A percentile compares a stretch with the other conserved stretches of the same genome.
These are phyloP conservation scores for Callosobruchus maculatus DNA, from an alignment of 2,888 invertebrate genomes.

Conservation along the genomic window DNA sequence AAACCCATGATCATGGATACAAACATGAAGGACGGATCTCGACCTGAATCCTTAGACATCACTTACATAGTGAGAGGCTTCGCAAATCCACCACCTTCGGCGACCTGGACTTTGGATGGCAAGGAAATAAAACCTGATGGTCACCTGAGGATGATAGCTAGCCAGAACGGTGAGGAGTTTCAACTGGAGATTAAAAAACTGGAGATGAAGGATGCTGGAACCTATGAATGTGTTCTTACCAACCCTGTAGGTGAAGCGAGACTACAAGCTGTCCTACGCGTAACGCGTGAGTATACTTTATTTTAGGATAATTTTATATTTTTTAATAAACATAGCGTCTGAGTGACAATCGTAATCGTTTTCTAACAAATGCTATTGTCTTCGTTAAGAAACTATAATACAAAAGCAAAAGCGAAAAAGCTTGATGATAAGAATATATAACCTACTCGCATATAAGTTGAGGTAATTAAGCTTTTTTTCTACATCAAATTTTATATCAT, in stretches of 20 bases:
- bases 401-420: too few species aligned
- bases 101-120: slow-evolving; percentile 76
- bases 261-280: slow-evolving; percentile 67
- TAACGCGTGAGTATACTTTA: slow-evolving; percentile 60
- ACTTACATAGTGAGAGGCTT: slow-evolving; percentile 75
- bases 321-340: too few species aligned
- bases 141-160: slow-evolving; percentile 56
- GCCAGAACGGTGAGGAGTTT: slow-evolving; percentile 67
- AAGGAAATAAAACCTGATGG: slow-evolving; percentile 64
- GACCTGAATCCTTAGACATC: slow-evolving; percentile 77
- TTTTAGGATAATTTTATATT: too few species aligned
- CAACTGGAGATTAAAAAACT: slow-evolving; percentile 70
- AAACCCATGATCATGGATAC: slow-evolving; percentile 69
- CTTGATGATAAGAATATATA: too few species aligned
- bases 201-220: slow-evolving; percentile 70
- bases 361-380: too few species aligned
- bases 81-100: slow-evolving; percentile 73
- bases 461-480: too few species aligned
- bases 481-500: too few species aligned
- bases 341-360: too few species aligned
- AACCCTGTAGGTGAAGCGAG: slow-evolving; percentile 80
- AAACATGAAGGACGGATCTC: slow-evolving; percentile 69
- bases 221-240: slow-evolving; percentile 76
- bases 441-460: too few species aligned
- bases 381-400: too few species aligned